Base-by-base conservation (phyloP, 1,140 invertebrate species). In the Gryon sp. region DNA sequence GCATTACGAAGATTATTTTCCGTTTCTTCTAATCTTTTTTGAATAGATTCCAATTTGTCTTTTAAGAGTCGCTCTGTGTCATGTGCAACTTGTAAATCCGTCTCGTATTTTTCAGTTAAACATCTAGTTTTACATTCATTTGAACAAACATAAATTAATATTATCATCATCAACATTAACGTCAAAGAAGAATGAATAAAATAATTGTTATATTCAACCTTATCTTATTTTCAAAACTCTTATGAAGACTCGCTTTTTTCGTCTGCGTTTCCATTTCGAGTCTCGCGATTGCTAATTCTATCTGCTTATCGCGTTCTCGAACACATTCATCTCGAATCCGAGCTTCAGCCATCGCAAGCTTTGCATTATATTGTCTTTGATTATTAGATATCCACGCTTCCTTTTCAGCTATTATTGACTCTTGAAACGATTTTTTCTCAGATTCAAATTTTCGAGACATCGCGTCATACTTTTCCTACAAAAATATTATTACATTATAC, bases 101-200 rank as follows among this genome's bases (percentile, higher is more conserved):
- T 87, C 59, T 94, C 93, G 68, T 92, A 94, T 82, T 94, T 93
- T 32, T 95, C 93, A 81, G 91, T 93, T 2, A 94, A 85, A 60
- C 93, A 90, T 78, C 94, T 95, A 66, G n/a, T n/a, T n/a, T n/a
- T n/a, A n/a, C n/a, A n/a, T n/a, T n/a, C n/a, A 14, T 77, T 68
- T 32, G 9, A 41, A 28, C 43, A 19, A 55, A 52, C 24, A 45
- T 19, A 60, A 11, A 62, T 19, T 60, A 50, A 46, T 45, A 36
- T 20, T 22, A 6, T 40, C n/a, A n/a, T n/a, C n/a, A n/a, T n/a
- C n/a, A n/a, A n/a, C n/a, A n/a, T n/a, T n/a, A n/a, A 36, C n/a
- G 12, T 32, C 19, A 11, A 30, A 14, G 9, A 41, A 12, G 9
- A 32, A 24, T 4, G 7, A 24, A 24, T 34, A 38, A 46, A 41